Evolutionary conservation across 2,888 invertebrate genomes (phyloP).

Genomic region (Nebria brevicollis): DNA sequence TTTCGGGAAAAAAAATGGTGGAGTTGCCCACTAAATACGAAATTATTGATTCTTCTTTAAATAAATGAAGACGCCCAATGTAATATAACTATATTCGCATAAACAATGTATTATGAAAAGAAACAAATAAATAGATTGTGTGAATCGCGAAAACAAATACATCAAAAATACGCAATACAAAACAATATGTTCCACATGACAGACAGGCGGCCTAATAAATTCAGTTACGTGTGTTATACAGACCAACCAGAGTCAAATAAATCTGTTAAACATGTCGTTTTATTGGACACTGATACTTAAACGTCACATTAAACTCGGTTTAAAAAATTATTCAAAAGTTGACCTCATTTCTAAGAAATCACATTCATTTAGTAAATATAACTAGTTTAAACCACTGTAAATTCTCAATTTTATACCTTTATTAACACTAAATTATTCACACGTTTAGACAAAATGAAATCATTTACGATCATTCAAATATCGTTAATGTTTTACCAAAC

Average conservation of each 20-base stretch:
- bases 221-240: slow-evolving; percentile 5
- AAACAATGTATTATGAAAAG: neutral
- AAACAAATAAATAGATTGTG: neutral
- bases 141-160: slow-evolving; percentile 3
- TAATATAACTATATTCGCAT: neutral
- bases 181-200: slow-evolving; percentile 24
- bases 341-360: neutral
- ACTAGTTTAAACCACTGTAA: no score
- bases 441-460: no score
- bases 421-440: no score
- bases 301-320: slow-evolving; percentile 9
- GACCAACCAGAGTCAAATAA: slow-evolving; percentile 11
- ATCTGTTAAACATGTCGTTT: slow-evolving; percentile 20
- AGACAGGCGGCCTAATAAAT: slow-evolving; percentile 18
- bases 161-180: slow-evolving; percentile 8
- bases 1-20: neutral
- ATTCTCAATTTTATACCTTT: no score
- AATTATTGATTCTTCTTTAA: neutral
- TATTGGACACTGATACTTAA: slow-evolving; percentile 19
- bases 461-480: neutral
- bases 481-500: neutral
- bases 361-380: neutral
- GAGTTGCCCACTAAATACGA: neutral
- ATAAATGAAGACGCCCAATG: neutral
- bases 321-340: neutral